Conservation (phyloP, 2,797 vertebrate genomes). For the Atherinosoma microstoma region DNA sequence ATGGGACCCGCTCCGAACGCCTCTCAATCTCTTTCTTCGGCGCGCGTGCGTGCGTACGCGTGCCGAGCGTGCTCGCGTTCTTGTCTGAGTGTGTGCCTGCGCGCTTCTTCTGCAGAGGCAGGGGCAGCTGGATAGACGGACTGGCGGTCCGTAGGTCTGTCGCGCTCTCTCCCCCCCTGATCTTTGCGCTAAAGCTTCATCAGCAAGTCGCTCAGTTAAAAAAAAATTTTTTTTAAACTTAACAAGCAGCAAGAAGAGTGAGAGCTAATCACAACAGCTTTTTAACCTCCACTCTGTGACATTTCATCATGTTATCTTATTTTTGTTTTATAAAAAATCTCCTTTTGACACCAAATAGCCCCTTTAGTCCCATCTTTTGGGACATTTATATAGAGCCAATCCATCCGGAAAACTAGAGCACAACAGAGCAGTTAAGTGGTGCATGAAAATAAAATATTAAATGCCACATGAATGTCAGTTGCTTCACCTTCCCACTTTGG, state of each 20-base stretch:
- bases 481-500: constrained; percentile 1
- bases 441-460: constrained; percentile 24
- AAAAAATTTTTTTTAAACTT: background rate
- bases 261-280: constrained; percentile 30
- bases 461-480: constrained; percentile 17
- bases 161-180: constrained; percentile 27
- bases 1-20: constrained; percentile 66
- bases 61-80: constrained; percentile 13
- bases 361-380: constrained; percentile 22
- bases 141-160: constrained; percentile 53
- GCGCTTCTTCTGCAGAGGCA: constrained; percentile 81
- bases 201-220: constrained; percentile 42
- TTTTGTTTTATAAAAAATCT: background rate
- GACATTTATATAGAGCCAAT: constrained; percentile 15
- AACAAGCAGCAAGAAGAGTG: constrained; percentile 15
- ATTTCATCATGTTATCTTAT: constrained; percentile 12
- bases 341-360: constrained; percentile 12
- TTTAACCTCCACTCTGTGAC: constrained; percentile 7
- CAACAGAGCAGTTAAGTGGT: constrained; percentile 24
- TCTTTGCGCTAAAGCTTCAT: constrained; percentile 72
- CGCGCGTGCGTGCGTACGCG: background rate
- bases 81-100: constrained; percentile 37
- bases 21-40: constrained; percentile 24
- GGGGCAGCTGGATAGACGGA: constrained; percentile 74
- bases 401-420: constrained; percentile 41